Conservation (phyloP, 2,888 invertebrate species). For the Linnaemya vulpina region DNA sequence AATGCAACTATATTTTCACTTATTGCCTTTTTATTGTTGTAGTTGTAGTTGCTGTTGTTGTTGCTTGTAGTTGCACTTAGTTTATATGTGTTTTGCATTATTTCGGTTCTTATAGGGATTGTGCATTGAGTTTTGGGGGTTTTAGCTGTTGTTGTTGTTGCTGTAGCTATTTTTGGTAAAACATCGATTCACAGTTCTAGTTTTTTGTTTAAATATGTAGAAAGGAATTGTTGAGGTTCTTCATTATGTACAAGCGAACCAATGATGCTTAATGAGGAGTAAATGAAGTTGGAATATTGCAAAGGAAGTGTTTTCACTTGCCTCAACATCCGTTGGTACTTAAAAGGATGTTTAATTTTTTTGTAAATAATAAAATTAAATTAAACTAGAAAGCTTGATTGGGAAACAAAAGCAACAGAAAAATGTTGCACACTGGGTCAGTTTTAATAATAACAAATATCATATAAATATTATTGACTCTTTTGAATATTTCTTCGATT, state of each 20-base stretch:
- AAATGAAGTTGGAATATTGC: background rate
- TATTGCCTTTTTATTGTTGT: slow-evolving; percentile 48
- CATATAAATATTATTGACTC: too few species aligned
- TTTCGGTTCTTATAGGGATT: slow-evolving; percentile 45
- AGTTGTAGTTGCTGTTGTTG: background rate
- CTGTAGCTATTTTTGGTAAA: background rate
- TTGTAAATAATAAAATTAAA: too few species aligned
- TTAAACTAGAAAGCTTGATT: too few species aligned
- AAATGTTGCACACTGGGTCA: too few species aligned
- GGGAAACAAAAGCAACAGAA: too few species aligned
- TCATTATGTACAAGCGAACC: background rate
- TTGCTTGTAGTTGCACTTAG: slow-evolving; percentile 28
- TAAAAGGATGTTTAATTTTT: too few species aligned
- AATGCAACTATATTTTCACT: slow-evolving; percentile 65
- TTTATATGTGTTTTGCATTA: slow-evolving; percentile 10
- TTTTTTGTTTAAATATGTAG: background rate
- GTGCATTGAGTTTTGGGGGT: background rate
- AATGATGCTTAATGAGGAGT: slow-evolving; percentile 34
- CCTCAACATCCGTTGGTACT: too few species aligned
- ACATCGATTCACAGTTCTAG: background rate
- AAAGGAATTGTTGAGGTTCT: background rate
- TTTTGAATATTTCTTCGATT: too few species aligned
- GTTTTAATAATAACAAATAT: too few species aligned
- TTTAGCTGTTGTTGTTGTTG: background rate
- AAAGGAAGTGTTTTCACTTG: too few species aligned